Percentiles rank a stretch among this genome's conserved stretches.
Evolutionary conservation across 2,888 invertebrate species (phyloP).

Genomic region (Aplocera efformata): DNA sequence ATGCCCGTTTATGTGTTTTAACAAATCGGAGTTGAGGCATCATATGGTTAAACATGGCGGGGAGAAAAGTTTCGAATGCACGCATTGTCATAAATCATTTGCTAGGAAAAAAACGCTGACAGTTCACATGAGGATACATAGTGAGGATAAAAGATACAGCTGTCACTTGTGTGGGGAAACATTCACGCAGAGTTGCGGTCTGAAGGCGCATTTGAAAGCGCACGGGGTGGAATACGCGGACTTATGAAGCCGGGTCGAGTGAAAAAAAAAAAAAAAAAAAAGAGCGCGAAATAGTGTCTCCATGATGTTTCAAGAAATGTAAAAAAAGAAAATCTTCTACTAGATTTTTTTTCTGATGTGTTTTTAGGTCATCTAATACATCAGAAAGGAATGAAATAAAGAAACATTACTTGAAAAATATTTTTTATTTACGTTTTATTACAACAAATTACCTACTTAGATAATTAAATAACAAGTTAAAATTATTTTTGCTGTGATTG

Average conservation of each 20-base stretch:
- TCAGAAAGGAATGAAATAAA: too few species aligned
- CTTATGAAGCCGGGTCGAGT: background rate
- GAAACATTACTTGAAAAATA: too few species aligned
- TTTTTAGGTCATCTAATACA: too few species aligned
- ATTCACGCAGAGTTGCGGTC: constrained; percentile 70
- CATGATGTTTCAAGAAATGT: too few species aligned
- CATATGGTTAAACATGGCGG: constrained; percentile 40
- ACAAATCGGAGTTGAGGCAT: constrained; percentile 33
- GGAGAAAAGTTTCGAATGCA: constrained; percentile 48
- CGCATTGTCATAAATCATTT: constrained; percentile 59
- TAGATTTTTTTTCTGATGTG: too few species aligned
- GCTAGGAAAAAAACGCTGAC: constrained; percentile 46
- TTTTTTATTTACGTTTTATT: too few species aligned
- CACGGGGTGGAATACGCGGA: constrained; percentile 32
- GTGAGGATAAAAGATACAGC: constrained; percentile 51
- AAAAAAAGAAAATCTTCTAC: too few species aligned
- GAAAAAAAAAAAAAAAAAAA: background rate
- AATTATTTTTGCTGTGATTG: too few species aligned
- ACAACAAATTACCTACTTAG: too few species aligned
- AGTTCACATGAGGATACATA: constrained; percentile 52
- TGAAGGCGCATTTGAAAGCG: constrained; percentile 66
- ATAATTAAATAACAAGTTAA: too few species aligned
- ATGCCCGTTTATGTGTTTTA: constrained; percentile 48
- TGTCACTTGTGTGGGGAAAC: constrained; percentile 68
- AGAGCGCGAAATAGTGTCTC: too few species aligned